Evolutionary conservation across 2,113 vertebrate species (phyloP).

Genomic region (Gavialis gangeticus): DNA sequence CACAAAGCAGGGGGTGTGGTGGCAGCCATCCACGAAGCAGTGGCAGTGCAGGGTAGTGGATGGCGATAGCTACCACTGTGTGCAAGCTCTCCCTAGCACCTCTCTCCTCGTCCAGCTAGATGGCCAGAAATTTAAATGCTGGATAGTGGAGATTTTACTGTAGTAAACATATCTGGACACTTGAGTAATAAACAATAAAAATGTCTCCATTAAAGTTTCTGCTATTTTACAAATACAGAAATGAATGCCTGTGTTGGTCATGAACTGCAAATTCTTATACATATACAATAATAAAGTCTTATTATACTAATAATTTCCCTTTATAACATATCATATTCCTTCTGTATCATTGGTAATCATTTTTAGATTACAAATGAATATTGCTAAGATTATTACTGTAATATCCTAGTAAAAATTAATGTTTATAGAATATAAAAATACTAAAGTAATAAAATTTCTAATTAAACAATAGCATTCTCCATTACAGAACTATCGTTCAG

Average conservation of each 20-base stretch:
- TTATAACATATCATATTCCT: neutral
- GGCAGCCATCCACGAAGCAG: too few species aligned
- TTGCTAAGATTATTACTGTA: neutral
- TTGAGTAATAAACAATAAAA: neutral
- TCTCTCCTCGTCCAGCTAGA: too few species aligned
- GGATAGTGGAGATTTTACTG: too few species aligned
- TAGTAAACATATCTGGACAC: neutral
- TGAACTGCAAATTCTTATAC: neutral
- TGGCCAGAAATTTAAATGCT: too few species aligned
- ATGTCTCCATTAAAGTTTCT: neutral
- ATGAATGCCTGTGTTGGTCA: neutral
- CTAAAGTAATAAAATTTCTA: neutral
- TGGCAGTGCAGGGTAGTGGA: too few species aligned
- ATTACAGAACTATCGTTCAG: neutral
- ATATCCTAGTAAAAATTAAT: neutral
- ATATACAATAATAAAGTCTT: neutral
- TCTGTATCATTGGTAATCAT: neutral
- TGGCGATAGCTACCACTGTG: too few species aligned
- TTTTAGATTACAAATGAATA: neutral
- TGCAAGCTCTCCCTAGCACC: too few species aligned
- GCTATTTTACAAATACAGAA: neutral
- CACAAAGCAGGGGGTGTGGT: too few species aligned
- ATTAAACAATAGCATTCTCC: neutral
- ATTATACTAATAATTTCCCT: neutral
- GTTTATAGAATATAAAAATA: neutral